These are phyloP conservation scores for Reticulitermes speratus DNA, from an alignment of 1,140 invertebrate species.

Conservation along the genomic window DNA sequence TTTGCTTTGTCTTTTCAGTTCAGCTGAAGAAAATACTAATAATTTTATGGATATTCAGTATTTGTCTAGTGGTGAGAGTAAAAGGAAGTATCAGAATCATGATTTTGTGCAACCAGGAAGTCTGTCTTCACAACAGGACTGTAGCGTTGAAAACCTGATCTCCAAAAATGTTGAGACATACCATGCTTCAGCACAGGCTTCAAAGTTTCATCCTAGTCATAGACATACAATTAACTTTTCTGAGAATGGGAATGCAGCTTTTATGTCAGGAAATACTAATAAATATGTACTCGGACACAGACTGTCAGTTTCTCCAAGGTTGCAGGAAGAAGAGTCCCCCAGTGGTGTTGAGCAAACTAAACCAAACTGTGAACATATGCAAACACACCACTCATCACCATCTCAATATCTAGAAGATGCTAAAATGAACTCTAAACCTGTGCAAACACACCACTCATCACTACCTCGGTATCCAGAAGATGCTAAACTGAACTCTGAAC, in stretches of 20 bases:
- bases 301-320: too few relatives aligned
- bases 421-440: too few relatives aligned
- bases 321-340: background rate
- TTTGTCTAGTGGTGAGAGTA: background rate
- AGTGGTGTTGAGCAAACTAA: too few relatives aligned
- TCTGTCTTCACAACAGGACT: background rate
- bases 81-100: constrained; percentile 19
- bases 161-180: background rate
- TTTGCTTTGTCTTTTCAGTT: background rate
- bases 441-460: too few relatives aligned
- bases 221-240: background rate
- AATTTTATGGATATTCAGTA: background rate
- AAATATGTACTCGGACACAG: too few relatives aligned
- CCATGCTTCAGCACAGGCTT: background rate
- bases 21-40: background rate
- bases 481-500: too few relatives aligned
- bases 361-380: too few relatives aligned
- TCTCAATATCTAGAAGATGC: background rate
- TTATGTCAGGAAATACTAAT: background rate
- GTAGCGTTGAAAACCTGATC: background rate
- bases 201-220: background rate
- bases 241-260: background rate
- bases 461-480: too few relatives aligned
- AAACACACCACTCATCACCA: too few relatives aligned
- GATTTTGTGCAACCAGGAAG: background rate